Conservation (phyloP, 2,888 invertebrate species). For the Chloromyia formosa region DNA sequence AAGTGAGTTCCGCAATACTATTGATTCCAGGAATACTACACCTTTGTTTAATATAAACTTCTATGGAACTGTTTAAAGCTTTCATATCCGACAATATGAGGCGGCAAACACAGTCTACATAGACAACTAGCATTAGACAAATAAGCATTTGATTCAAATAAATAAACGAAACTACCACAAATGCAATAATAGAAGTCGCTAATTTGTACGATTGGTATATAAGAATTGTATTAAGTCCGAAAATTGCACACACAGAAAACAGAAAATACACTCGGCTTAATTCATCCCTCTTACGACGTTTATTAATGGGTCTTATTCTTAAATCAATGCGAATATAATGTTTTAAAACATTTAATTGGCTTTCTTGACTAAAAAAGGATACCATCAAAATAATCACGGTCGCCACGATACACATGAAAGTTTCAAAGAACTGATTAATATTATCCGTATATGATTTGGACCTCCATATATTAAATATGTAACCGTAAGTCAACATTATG, state of each 20-base stretch:
- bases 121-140: conserved; percentile 9
- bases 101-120: not conserved
- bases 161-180: not conserved
- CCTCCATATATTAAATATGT: not conserved
- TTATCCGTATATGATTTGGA: not conserved
- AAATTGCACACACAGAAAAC: not conserved
- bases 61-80: not conserved
- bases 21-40: not conserved
- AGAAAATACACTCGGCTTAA: not conserved
- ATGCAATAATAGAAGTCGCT: not conserved
- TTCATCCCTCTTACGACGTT: not conserved
- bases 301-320: not conserved
- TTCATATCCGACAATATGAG: not conserved
- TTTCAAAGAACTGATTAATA: not conserved
- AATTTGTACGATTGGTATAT: not conserved
- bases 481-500: not conserved
- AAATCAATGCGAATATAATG: not conserved
- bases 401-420: not conserved
- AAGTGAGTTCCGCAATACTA: not conserved
- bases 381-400: not conserved
- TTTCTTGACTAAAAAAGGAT: not conserved
- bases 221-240: not conserved
- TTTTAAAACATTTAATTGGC: not conserved
- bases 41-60: not conserved
- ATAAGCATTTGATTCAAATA: not conserved